Conservation (phyloP, 2,888 invertebrate genomes). For the Hyalella azteca region DNA sequence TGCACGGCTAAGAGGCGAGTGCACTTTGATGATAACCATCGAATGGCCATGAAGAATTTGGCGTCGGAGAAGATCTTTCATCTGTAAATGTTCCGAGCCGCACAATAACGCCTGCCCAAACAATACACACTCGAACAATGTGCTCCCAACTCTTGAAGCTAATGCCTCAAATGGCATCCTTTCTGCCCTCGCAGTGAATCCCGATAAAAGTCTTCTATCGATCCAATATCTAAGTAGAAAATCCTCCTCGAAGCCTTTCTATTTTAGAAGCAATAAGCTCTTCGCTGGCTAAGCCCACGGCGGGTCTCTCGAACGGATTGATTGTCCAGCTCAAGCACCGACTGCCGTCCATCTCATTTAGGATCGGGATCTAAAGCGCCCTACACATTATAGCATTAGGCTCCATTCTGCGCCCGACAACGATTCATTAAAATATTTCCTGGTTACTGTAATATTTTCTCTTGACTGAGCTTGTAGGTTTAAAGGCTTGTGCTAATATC, state of each 20-base stretch:
- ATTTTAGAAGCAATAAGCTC: slow-evolving; percentile 10
- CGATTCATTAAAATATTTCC: not conserved
- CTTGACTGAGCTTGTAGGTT: not conserved
- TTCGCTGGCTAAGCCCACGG: not conserved
- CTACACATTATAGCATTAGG: not conserved
- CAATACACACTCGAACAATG: not conserved
- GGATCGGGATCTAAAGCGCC: not conserved
- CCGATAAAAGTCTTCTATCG: not conserved
- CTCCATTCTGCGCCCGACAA: not conserved
- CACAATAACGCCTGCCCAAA: not conserved
- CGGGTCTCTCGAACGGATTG: not conserved
- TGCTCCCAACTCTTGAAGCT: too few species aligned
- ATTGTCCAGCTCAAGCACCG: not conserved
- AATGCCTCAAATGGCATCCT: too few species aligned
- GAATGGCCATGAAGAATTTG: too few species aligned
- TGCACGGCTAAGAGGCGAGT: too few species aligned
- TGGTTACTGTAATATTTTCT: not conserved
- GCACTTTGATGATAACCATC: too few species aligned
- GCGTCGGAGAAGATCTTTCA: not conserved
- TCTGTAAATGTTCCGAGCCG: not conserved
- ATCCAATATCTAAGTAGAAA: slow-evolving; percentile 36
- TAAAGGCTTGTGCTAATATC: not conserved
- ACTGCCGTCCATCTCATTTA: not conserved
- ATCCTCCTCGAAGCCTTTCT: slow-evolving; percentile 6
- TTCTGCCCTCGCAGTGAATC: too few species aligned